Evolutionary conservation across 2,888 invertebrate species (phyloP).

Genomic region (Tenthredo scrophulariae): DNA sequence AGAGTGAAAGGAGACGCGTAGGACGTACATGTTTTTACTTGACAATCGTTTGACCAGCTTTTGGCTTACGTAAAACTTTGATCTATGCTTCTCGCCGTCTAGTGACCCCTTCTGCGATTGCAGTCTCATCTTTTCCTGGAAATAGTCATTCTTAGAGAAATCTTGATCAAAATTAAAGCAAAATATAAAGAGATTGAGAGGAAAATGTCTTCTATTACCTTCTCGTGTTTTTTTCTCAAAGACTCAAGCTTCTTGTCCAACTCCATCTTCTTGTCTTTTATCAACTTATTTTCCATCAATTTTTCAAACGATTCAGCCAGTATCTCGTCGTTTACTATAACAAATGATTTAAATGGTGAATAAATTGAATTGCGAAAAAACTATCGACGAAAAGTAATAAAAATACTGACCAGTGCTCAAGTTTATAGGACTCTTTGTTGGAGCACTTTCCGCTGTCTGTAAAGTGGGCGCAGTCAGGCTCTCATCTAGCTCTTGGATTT

Average conservation of each 20-base stretch:
- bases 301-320: slow-evolving; percentile 89
- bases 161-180: background rate
- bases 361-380: background rate
- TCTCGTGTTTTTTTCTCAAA: slow-evolving; percentile 90
- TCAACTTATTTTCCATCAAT: slow-evolving; percentile 89
- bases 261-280: slow-evolving; percentile 90
- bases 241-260: slow-evolving; percentile 93
- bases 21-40: slow-evolving; percentile 88
- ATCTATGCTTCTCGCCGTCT: slow-evolving; percentile 83
- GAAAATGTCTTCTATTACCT: slow-evolving; percentile 76
- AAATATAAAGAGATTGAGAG: slow-evolving; percentile 44
- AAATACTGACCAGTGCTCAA: slow-evolving; percentile 68
- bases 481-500: slow-evolving; percentile 72
- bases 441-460: slow-evolving; percentile 66
- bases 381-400: background rate
- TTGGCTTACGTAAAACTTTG: slow-evolving; percentile 88
- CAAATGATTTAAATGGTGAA: background rate
- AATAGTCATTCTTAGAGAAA: slow-evolving; percentile 36
- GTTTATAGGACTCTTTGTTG: slow-evolving; percentile 71
- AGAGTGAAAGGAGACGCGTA: slow-evolving; percentile 78
- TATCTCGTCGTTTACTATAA: slow-evolving; percentile 78
- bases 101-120: slow-evolving; percentile 82
- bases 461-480: slow-evolving; percentile 63
- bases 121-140: slow-evolving; percentile 82
- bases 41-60: slow-evolving; percentile 88